Evolutionary conservation across 1,140 invertebrate genomes (phyloP), one percentile per base, ranked within the genome.

Genomic region (Triops cancriformis): DNA sequence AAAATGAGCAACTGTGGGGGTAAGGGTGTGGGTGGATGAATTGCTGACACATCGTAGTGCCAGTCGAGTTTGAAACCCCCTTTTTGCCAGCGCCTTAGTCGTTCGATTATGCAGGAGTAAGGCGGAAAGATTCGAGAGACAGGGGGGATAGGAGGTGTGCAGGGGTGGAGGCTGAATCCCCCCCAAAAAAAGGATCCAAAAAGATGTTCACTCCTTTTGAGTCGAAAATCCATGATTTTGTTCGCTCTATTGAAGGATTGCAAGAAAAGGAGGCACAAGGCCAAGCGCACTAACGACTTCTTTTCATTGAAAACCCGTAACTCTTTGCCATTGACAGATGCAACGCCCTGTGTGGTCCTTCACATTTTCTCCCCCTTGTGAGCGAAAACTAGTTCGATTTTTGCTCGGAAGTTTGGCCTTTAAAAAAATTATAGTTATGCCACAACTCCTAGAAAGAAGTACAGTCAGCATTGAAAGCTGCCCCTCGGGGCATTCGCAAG

Each of bases 241-340:
- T 64, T 64, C 51, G 51, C 51, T 18, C 51, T 64, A 64, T 64
- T 64, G 51, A 64, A 64, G 51, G 51, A 64, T 64, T 23, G 51
- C 51, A 64, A 64, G 51, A 64, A 64, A 64, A 64, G 51, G 51
- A 64, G 51, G 51, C 51, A 64, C 51, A 64, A 64, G 51, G 51
- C 51, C 51, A 64, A 64, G 51, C 51, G 51, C 51, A 64, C 51
- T 64, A 64, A 64, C 51, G 51, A 64, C 51, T 64, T 64, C 51
- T 64, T 64, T 64, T 64, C 51, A 64, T 64, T 64, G 51, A 64
- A 64, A 3, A 23, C 51, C 51, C 51, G 51, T 64, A 64, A 64
- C 51, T 64, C 51, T 9, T 64, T 64, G 51, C 51, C 51, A 64
- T 64, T 64, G 51, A 64, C 51, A 64, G 51, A 64, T 64, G 51